These are phyloP conservation scores for Bubo blakistoni DNA, from an alignment of 2,113 vertebrate genomes.

Conservation along the genomic window DNA sequence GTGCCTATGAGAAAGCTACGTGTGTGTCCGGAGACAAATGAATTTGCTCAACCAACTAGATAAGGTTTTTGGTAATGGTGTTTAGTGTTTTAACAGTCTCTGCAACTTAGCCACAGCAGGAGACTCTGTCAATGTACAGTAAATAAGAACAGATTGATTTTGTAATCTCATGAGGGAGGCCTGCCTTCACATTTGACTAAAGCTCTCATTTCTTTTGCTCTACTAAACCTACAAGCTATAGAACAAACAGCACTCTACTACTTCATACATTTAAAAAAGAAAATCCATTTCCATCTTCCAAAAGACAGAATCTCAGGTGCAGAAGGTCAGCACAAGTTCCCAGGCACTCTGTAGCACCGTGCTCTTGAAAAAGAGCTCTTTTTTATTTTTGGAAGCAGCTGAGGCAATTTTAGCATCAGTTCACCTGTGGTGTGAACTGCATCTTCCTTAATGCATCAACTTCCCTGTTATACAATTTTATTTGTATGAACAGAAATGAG, in stretches of 20 bases:
- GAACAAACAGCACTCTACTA: conserved; percentile 8
- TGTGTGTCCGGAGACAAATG: not conserved
- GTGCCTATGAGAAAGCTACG: not conserved
- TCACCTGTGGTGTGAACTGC: not conserved
- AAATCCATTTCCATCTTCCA: conserved; percentile 57
- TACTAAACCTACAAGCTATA: conserved; percentile 33
- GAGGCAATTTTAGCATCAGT: not conserved
- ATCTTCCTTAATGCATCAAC: not conserved
- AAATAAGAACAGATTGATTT: conserved; percentile 71
- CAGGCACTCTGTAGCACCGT: not conserved
- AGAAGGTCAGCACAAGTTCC: conserved; percentile 25
- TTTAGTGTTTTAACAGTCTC: conserved; percentile 25
- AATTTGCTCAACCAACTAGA: conserved; percentile 11
- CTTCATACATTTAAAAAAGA: conserved; percentile 12
- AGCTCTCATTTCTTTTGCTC: conserved; percentile 64
- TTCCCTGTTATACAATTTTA: not conserved
- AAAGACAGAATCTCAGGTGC: conserved; percentile 38
- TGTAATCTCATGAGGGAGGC: conserved; percentile 54
- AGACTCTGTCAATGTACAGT: conserved; percentile 6
- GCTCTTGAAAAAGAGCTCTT: conserved; percentile 7
- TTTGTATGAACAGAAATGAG: not conserved
- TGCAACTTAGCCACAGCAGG: conserved; percentile 39
- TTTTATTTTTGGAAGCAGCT: not conserved
- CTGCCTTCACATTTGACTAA: conserved; percentile 46
- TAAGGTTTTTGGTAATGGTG: not conserved